These are phyloP conservation scores for Rhinophrynus dorsalis DNA, from an alignment of 2,797 vertebrate species.

Conservation along the genomic window DNA sequence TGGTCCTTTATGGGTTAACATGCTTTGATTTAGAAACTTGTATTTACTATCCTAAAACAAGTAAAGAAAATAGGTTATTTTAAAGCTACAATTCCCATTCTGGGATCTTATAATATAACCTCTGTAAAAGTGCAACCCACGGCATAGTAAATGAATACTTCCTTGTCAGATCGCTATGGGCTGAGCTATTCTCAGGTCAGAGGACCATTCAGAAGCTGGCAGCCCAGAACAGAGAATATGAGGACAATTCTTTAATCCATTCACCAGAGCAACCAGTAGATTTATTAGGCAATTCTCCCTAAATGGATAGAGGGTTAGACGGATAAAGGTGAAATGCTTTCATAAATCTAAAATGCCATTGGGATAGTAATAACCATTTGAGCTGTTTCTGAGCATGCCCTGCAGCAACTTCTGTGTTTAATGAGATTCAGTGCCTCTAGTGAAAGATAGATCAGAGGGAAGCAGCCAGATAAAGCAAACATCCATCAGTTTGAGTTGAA, in stretches of 20 bases:
- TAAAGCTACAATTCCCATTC: neutral
- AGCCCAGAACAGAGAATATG: conserved; percentile 9
- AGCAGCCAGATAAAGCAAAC: neutral
- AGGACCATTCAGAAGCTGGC: conserved; percentile 12
- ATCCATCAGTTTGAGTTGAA: conserved; percentile 13
- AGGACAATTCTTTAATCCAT: conserved; percentile 21
- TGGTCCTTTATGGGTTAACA: too few species aligned
- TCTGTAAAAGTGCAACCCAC: neutral
- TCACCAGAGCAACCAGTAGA: conserved; percentile 15
- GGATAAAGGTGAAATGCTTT: conserved; percentile 37
- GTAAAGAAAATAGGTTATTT: neutral
- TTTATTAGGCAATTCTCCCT: conserved; percentile 44
- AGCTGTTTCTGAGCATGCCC: conserved; percentile 26
- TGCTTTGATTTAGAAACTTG: too few species aligned
- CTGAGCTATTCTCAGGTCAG: conserved; percentile 7
- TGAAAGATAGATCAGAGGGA: conserved; percentile 38
- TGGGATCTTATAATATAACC: conserved; percentile 4
- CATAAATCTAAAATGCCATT: conserved; percentile 37
- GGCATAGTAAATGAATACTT: conserved; percentile 14
- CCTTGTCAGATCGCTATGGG: conserved; percentile 6
- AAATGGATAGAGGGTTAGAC: conserved; percentile 34
- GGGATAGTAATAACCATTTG: conserved; percentile 31
- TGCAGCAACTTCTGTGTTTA: conserved; percentile 29
- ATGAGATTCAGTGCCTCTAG: conserved; percentile 28
- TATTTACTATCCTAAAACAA: too few species aligned